These are phyloP conservation scores for Paradisaea rubra DNA, from an alignment of 2,113 vertebrate genomes.

Conservation along the genomic window DNA sequence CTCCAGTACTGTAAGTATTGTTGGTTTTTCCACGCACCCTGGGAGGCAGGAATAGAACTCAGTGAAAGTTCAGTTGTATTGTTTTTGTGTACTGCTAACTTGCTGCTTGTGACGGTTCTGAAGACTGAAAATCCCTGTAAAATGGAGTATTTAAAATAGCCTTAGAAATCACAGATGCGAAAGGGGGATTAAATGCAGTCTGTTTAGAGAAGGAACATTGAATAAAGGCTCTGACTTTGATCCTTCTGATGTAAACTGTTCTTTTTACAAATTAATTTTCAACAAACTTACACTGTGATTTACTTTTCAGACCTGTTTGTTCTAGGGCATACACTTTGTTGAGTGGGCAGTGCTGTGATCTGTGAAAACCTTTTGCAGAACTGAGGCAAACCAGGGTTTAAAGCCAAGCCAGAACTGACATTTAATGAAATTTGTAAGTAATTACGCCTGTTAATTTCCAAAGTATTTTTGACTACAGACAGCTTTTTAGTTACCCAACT, in stretches of 20 bases:
- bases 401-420: not conserved
- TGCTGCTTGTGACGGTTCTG: constrained; percentile 46
- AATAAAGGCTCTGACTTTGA: constrained; percentile 79
- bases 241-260: constrained; percentile 41
- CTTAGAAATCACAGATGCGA: constrained; percentile 31
- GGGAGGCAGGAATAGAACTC: not conserved
- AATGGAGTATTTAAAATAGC: constrained; percentile 33
- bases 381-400: not conserved
- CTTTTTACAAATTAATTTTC: constrained; percentile 4
- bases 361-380: not conserved
- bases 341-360: not conserved
- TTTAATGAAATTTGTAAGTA: not conserved
- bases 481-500: not conserved
- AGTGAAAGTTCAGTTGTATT: constrained; percentile 3
- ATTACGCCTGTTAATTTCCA: not conserved
- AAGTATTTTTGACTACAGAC: not conserved
- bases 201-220: constrained; percentile 67
- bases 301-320: not conserved
- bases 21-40: not conserved
- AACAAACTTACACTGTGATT: not conserved
- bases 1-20: not conserved
- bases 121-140: constrained; percentile 51
- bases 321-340: not conserved
- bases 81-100: constrained; percentile 42
- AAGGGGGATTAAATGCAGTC: constrained; percentile 52